Percentiles rank a stretch among this genome's conserved stretches.
phyloP scores from a whole-genome alignment of 2,113 vertebrate genomes.

The Probosciger aterrimus region DNA sequence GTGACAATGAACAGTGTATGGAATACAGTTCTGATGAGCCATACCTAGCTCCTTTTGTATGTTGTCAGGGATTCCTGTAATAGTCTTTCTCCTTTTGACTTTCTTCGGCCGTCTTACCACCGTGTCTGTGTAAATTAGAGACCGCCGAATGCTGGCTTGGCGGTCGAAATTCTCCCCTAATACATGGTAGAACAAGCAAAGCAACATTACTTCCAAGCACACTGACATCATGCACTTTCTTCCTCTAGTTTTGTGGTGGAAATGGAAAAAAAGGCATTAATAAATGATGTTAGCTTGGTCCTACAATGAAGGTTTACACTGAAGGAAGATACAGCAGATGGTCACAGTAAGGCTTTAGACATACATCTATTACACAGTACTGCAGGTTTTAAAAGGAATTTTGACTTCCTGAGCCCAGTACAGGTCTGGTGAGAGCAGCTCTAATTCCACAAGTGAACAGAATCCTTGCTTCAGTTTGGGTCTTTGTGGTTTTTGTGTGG shows the following conservation, averaged over 20 bases:
- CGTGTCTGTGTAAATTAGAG: conserved; percentile 97
- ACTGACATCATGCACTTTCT: conserved; percentile 79
- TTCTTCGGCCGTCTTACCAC: conserved; percentile 98
- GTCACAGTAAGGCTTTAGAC: conserved; percentile 67
- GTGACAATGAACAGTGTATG: conserved; percentile 64
- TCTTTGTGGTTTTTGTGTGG: neutral
- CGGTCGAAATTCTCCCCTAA: conserved; percentile 99
- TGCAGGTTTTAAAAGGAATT: neutral
- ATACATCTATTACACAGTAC: neutral
- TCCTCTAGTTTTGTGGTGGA: conserved; percentile 74
- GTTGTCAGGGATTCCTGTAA: conserved; percentile 98
- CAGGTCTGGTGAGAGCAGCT: neutral
- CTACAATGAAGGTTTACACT: conserved; percentile 54
- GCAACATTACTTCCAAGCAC: conserved; percentile 86
- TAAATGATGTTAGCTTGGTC: conserved; percentile 80
- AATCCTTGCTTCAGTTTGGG: neutral
- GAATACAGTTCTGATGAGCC: conserved; percentile 84
- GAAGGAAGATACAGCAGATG: conserved; percentile 53
- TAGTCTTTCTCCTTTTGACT: conserved; percentile 99
- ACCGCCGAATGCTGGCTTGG: conserved; percentile 97
- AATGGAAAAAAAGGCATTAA: conserved; percentile 81
- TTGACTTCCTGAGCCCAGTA: neutral
- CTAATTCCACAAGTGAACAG: neutral
- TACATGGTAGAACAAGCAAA: conserved; percentile 90
- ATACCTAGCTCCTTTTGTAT: conserved; percentile 98